Conservation (phyloP, 2,888 invertebrate species). For the Oxycera nigricornis region DNA sequence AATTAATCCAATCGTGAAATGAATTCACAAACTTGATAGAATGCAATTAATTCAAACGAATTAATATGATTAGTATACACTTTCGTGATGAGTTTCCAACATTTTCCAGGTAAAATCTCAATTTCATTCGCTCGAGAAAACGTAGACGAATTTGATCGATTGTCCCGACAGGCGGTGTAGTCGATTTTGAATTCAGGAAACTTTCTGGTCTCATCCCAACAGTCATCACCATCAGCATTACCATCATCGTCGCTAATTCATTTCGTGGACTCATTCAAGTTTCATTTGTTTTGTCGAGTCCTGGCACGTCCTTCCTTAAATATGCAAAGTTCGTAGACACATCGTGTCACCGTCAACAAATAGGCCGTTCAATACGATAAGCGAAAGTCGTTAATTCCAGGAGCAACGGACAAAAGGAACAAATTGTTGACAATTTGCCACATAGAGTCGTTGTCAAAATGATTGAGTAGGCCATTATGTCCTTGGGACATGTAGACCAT, state of each 20-base stretch:
- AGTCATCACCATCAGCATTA: too few species aligned
- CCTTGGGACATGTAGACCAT: background rate
- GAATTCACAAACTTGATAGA: too few species aligned
- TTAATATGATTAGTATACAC: too few species aligned
- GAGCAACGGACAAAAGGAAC: slow-evolving; percentile 6
- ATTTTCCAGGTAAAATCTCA: too few species aligned
- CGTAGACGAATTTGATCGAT: too few species aligned
- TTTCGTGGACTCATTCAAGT: background rate
- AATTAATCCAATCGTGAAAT: too few species aligned
- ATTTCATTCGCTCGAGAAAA: too few species aligned
- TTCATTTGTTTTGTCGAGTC: background rate
- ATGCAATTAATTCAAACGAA: too few species aligned
- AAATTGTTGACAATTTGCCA: slow-evolving; percentile 30
- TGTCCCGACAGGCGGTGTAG: too few species aligned
- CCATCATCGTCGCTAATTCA: background rate
- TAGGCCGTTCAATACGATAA: slow-evolving; percentile 19
- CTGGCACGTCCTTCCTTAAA: background rate
- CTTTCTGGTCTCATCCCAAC: background rate
- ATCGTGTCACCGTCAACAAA: slow-evolving; percentile 20
- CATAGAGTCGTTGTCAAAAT: slow-evolving; percentile 25
- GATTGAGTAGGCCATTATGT: slow-evolving; percentile 24
- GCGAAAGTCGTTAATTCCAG: slow-evolving; percentile 17
- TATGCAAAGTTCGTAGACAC: slow-evolving; percentile 16
- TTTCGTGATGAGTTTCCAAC: too few species aligned
- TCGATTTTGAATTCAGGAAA: too few species aligned